phyloP scores from a whole-genome alignment of 1,140 invertebrate genomes.

The Gonatopus flavifemur region DNA sequence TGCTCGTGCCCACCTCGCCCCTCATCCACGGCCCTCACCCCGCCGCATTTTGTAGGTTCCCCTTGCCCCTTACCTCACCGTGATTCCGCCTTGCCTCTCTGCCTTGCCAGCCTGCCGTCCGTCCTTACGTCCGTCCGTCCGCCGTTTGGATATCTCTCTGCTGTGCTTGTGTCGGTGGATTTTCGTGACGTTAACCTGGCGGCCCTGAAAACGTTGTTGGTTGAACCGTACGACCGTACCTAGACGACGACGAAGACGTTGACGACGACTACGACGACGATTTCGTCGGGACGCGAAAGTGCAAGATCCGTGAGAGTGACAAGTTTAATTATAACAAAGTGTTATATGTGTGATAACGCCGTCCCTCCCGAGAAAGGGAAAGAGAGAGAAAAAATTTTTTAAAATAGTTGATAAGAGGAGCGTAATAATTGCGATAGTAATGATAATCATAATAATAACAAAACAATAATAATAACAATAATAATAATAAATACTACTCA shows the following conservation, averaged over 20 bases:
- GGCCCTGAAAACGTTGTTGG: slow-evolving; percentile 52
- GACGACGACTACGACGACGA: slow-evolving; percentile 44
- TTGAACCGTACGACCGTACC: slow-evolving; percentile 34
- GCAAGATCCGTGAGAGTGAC: slow-evolving; percentile 24
- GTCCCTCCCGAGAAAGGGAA: no score
- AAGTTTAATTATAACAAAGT: no score
- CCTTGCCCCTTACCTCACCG: slow-evolving; percentile 16
- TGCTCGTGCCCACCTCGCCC: neutral
- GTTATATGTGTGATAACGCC: no score
- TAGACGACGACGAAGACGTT: slow-evolving; percentile 40
- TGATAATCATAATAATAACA: no score
- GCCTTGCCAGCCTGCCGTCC: slow-evolving; percentile 42
- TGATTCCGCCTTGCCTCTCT: slow-evolving; percentile 36
- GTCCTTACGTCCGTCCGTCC: slow-evolving; percentile 50
- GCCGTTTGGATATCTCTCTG: slow-evolving; percentile 45
- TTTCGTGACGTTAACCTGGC: slow-evolving; percentile 56
- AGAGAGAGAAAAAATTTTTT: no score
- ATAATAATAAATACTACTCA: no score
- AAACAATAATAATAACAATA: no score
- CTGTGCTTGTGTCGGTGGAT: slow-evolving; percentile 42
- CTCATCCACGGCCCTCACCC: neutral
- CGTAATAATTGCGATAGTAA: no score
- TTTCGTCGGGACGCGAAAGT: slow-evolving; percentile 30
- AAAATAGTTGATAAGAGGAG: no score
- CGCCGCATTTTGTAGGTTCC: neutral